Evolutionary conservation across 2,113 vertebrate genomes (phyloP).

Genomic region (Boulengerochromis microlepis): DNA sequence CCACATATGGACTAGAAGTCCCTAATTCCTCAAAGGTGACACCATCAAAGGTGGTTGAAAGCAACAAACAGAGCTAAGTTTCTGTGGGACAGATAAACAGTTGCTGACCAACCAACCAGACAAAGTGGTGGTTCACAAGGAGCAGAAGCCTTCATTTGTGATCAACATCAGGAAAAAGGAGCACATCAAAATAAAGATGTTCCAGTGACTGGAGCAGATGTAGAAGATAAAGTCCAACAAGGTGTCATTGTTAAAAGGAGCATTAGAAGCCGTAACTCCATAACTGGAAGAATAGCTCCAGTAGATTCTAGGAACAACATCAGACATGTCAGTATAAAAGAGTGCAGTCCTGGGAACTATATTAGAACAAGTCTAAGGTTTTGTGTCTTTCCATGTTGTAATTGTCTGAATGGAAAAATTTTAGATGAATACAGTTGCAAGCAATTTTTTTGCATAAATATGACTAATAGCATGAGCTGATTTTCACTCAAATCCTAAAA

Average conservation of each 20-base stretch:
- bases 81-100: neutral
- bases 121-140: neutral
- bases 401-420: neutral
- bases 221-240: neutral
- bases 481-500: neutral
- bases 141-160: neutral
- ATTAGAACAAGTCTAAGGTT: neutral
- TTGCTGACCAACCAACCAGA: neutral
- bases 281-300: neutral
- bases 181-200: neutral
- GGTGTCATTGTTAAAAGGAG: neutral
- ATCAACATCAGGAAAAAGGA: neutral
- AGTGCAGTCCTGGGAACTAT: neutral
- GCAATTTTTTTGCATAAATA: neutral
- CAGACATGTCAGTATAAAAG: rapidly evolving
- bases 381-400: neutral
- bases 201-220: neutral
- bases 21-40: neutral
- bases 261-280: neutral
- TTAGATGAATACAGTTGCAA: neutral
- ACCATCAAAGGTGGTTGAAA: neutral
- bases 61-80: neutral
- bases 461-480: neutral
- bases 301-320: neutral
- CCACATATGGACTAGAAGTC: neutral